These are phyloP conservation scores for Hyphantria cunea DNA, from an alignment of 1,140 invertebrate genomes.

Conservation along the genomic window DNA sequence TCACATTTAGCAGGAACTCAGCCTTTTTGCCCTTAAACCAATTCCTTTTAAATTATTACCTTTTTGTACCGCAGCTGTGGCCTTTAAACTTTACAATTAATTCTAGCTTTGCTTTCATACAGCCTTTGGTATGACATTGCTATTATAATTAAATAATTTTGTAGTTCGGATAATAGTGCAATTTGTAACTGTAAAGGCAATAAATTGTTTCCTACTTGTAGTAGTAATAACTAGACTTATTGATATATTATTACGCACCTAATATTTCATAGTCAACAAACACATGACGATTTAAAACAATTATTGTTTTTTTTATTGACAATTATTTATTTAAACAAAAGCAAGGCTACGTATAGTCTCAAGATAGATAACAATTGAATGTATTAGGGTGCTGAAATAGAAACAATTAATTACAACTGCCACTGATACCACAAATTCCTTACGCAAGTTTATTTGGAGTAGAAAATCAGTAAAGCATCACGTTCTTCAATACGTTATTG, in stretches of 20 bases:
- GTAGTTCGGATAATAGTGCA: slow-evolving; percentile 14
- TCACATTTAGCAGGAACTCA: too few relatives aligned
- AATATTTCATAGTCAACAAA: neutral
- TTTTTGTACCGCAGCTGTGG: neutral
- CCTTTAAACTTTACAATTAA: slow-evolving; percentile 12
- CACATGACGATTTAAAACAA: neutral
- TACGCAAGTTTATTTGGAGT: neutral
- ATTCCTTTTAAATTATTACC: slow-evolving; percentile 1
- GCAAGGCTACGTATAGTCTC: too few relatives aligned
- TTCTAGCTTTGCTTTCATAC: slow-evolving; percentile 18
- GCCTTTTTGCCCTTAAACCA: too few relatives aligned
- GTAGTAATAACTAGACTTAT: too few relatives aligned
- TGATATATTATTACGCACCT: neutral
- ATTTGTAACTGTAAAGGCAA: slow-evolving; percentile 19
- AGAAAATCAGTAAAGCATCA: neutral
- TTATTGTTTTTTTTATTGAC: neutral
- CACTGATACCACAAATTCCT: neutral
- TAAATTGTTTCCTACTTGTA: slow-evolving; percentile 20
- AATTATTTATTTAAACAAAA: too few relatives aligned
- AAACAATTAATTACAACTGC: neutral
- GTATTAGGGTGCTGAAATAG: neutral
- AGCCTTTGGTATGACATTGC: slow-evolving; percentile 25
- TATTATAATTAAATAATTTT: slow-evolving; percentile 26
- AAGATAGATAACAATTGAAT: neutral
- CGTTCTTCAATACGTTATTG: neutral